Evolutionary conservation across 1,140 invertebrate genomes (phyloP).

Genomic region (honey bee (Apis mellifera)): DNA sequence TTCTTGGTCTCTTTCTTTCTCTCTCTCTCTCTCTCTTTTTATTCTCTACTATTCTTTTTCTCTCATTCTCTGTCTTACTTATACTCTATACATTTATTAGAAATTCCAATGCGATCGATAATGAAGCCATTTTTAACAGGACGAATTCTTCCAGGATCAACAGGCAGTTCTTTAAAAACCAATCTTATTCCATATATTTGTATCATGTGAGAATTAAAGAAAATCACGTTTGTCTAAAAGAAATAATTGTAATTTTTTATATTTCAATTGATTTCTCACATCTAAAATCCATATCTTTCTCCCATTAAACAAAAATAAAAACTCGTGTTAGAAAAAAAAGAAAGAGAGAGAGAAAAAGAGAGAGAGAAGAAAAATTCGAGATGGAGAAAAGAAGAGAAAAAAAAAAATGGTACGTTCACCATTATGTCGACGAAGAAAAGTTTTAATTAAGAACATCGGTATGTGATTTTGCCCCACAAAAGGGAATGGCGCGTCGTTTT

Average conservation of each 20-base stretch:
- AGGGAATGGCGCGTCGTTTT: neutral
- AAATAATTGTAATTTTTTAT: neutral
- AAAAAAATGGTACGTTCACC: neutral
- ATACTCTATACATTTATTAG: too few species aligned
- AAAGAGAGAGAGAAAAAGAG: too few species aligned
- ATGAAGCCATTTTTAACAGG: neutral
- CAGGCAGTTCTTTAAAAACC: slow-evolving; percentile 7
- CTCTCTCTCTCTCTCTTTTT: too few species aligned
- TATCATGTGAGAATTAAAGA: neutral
- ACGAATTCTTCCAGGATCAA: neutral
- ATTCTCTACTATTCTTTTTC: too few species aligned
- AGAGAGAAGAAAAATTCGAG: neutral
- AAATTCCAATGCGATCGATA: too few species aligned
- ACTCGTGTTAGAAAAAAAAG: neutral
- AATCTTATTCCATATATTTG: neutral
- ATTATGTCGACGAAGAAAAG: neutral
- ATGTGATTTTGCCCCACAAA: neutral
- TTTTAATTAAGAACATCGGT: slow-evolving; percentile 11
- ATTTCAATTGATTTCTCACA: neutral
- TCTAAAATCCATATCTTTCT: too few species aligned
- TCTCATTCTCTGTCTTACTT: too few species aligned
- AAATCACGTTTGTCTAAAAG: neutral
- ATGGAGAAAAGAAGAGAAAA: too few species aligned
- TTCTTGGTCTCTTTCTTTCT: too few species aligned
- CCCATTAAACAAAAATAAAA: neutral